These are phyloP conservation scores for Felis chaus DNA, from an alignment of 2,113 vertebrate species.

Conservation along the genomic window DNA sequence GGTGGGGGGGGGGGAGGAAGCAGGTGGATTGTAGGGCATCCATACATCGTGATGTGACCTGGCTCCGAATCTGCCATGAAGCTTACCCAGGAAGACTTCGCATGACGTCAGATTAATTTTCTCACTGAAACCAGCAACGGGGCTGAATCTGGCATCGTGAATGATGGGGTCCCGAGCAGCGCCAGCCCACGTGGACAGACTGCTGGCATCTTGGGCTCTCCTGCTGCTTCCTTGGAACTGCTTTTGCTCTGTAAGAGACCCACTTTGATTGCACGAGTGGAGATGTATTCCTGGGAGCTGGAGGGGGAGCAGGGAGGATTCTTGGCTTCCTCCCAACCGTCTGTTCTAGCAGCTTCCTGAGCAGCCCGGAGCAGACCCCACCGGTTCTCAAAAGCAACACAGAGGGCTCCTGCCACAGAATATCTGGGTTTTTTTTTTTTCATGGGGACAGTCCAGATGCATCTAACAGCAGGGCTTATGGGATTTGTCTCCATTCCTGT, in stretches of 20 bases:
- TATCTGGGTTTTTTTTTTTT: neutral
- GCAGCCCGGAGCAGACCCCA: neutral
- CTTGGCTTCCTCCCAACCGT: neutral
- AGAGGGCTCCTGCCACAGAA: neutral
- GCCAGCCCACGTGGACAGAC: neutral
- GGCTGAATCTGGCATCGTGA: neutral
- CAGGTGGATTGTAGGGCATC: no score
- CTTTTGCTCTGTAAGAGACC: neutral
- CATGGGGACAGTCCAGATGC: no score
- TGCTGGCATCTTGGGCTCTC: no score
- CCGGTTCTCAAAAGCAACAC: neutral
- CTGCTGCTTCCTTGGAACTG: neutral
- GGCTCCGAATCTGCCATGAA: no score
- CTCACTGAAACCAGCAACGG: neutral
- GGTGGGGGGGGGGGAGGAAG: no score
- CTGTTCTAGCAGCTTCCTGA: neutral
- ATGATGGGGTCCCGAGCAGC: fast-evolving
- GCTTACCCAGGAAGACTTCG: neutral
- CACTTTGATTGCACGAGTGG: neutral
- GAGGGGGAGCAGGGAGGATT: no score
- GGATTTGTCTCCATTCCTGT: neutral
- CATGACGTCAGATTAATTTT: neutral
- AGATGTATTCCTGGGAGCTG: neutral
- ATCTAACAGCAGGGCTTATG: neutral
- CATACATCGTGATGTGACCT: neutral